Conservation (phyloP, 2,797 vertebrate genomes). For the Lepilemur ruficaudatus region DNA sequence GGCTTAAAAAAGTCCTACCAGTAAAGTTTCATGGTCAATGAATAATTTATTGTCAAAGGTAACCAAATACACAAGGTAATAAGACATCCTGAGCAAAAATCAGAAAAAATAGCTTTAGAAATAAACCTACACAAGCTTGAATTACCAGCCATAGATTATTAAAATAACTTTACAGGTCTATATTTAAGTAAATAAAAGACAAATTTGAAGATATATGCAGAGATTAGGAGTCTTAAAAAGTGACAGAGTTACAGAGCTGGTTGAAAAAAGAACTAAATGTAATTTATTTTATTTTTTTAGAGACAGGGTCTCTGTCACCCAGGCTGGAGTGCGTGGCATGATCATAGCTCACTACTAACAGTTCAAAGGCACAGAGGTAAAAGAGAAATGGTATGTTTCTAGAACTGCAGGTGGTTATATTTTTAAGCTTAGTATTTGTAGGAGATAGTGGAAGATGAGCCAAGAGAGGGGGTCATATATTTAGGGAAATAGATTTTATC, state of each 20-base stretch:
- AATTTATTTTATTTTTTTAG: neutral
- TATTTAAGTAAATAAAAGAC: constrained; percentile 12
- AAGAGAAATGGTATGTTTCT: neutral
- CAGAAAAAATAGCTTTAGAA: neutral
- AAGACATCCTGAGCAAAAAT: neutral
- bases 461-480: neutral
- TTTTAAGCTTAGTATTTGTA: neutral
- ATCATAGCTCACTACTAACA: neutral
- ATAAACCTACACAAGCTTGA: neutral
- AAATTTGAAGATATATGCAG: neutral
- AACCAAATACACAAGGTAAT: neutral
- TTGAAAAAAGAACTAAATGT: neutral
- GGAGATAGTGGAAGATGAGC: neutral
- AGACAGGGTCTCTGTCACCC: neutral
- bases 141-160: neutral
- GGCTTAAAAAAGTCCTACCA: neutral
- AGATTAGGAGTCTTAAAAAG: neutral
- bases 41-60: constrained; percentile 3
- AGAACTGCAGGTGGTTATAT: neutral
- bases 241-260: neutral
- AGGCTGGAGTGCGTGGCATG: neutral
- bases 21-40: constrained; percentile 4
- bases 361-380: neutral
- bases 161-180: neutral
- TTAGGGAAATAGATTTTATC: neutral